Conservation (phyloP, 2,797 vertebrate species). For the Neomorphus geoffroyi region DNA sequence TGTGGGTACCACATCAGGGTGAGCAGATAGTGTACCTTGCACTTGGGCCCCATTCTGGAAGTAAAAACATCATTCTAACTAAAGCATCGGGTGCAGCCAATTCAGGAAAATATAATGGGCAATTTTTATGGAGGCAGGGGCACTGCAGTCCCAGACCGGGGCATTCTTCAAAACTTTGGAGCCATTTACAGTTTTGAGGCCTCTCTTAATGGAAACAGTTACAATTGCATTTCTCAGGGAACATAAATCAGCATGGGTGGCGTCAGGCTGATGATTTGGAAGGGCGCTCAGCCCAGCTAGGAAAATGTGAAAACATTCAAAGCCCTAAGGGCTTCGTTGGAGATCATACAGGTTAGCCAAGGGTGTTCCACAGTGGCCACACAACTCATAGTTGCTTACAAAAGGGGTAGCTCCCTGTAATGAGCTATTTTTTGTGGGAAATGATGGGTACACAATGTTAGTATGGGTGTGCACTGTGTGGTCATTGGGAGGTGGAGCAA, state of each 20-base stretch:
- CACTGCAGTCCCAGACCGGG: background rate
- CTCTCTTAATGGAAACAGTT: background rate
- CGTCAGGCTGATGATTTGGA: background rate
- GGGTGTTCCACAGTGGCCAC: background rate
- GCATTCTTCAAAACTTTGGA: background rate
- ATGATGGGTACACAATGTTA: fast-evolving
- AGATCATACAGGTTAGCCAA: background rate
- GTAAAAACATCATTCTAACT: background rate
- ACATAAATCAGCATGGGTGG: background rate
- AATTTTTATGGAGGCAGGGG: background rate
- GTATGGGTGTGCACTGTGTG: fast-evolving
- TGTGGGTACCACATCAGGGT: background rate
- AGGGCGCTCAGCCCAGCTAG: background rate
- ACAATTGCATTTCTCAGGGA: background rate
- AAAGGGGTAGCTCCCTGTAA: background rate
- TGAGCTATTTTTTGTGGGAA: background rate
- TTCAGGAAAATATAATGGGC: background rate
- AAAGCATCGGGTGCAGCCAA: background rate
- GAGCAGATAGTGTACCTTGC: background rate
- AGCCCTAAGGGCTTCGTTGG: background rate
- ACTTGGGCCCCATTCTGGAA: background rate
- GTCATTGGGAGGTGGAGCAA: background rate
- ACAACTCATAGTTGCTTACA: background rate
- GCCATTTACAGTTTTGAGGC: background rate
- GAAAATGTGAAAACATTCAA: background rate